Base-by-base conservation (phyloP, 2,888 invertebrate genomes). In the Caenorhabditis japonica region DNA sequence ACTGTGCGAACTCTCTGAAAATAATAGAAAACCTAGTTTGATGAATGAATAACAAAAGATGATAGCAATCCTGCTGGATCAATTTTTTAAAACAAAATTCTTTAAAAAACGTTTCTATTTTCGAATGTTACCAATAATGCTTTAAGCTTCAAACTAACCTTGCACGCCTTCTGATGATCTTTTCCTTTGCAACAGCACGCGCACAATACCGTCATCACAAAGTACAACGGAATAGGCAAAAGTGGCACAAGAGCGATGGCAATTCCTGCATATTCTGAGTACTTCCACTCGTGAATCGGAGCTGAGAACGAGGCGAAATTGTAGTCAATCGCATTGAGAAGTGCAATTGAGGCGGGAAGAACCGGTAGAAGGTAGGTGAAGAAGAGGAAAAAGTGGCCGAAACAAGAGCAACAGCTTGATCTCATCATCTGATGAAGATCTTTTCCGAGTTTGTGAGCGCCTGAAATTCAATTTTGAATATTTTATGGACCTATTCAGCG, bases 221-320 rank as follows among this genome's bases (percentile, higher is more conserved):
- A 82, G 62, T 78, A 85, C 10, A 88, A 46, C 2, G 86, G 85
- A 49, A 87, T 87, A 4, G 87, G 87, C 1, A 87, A 41, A 8
- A 87, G 47, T 19, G 87, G 87, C 0, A 83, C 71, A 25, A 84
- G 59, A 8, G 87, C 87, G 33, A 87, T 71, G 13, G 83, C 81
- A 33, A 78, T 78, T 47, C 86, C 83, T 13, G 84, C 77, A 23
- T 71, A 77, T 47, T 87, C 87, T 49, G 81, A 80, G 78, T 83
- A 87, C 41, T 73, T 61, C 82, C 83, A 86, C 23, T 71, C 69
- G 23, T 77, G 79, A 49, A 87, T 76, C 17, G 80, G 81, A 10
- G 77, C 75, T 4, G 85, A 82, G 72, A 83, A 85, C n/a, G 75
- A 58, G 36, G 66, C 51, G 75, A 75, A 84, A n/a, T 81, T 75